Base-by-base conservation (phyloP, 2,797 vertebrate species). In the Megalops cyprinoides region DNA sequence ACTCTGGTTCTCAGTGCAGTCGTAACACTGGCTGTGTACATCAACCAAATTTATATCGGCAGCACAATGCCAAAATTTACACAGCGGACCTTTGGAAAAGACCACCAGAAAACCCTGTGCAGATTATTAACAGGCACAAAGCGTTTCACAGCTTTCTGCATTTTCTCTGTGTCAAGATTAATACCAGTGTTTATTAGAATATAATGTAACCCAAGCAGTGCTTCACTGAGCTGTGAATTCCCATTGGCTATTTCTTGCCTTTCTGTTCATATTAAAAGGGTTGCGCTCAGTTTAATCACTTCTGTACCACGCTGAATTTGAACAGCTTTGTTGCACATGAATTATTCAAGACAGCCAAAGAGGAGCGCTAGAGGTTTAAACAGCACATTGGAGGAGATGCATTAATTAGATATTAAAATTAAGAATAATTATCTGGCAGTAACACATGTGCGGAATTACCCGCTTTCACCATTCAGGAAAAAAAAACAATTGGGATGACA, bases 191-290 rank as follows among this genome's bases (percentile, higher is more conserved):
- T 3, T 65, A 15, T 75, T 1, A n/a, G 25, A 42, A 51, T 37
- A 44, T 10, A 34, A 12, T 42, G 39, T 25, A 74, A 25, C 31
- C 31, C 53, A 65, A 56, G 34, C 1, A 15, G 60, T 31, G 6
- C 71, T 46, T 74, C 28, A 1, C 42, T 28, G 44, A n/a, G 79
- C 71, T 31, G 23, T 75, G 56, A 77, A 56, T 81, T 58, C 48
- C 74, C 34, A 44, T 71, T 69, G 62, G 75, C 75, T 56, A 15
- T 25, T 20, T 4, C 69, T 77, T n/a, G 48, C 15, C n/a, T 39
- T 49, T 77, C 69, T 75, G 39, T 14, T 56, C 42, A 77, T 58
- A 42, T 56, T 53, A 65, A 82, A 77, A 77, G 39, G 49, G 65
- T 73, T 37, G 15, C 12, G 76, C 76, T 71, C 62, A 20, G 8